A percentile compares a stretch with the other conserved stretches of the same genome.
Conservation (phyloP, 2,113 vertebrate genomes). For the Syrmaticus mikado region DNA sequence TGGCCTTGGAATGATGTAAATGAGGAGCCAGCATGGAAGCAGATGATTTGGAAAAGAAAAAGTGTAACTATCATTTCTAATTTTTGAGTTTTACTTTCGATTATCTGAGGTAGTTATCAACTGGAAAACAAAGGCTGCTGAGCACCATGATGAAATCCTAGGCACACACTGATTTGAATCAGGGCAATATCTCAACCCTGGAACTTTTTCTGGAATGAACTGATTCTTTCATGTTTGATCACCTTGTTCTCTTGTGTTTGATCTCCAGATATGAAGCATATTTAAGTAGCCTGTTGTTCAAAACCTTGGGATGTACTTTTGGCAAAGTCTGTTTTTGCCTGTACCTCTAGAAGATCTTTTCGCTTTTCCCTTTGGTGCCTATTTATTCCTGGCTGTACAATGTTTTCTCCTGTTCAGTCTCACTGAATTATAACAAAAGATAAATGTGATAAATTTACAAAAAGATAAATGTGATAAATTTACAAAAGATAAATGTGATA, state of each 20-base stretch:
- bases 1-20: accelerated
- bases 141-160: background rate
- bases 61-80: background rate
- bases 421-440: background rate
- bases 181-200: background rate
- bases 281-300: background rate
- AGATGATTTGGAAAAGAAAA: background rate
- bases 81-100: background rate
- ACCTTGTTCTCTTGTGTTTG: background rate
- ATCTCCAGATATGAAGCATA: background rate
- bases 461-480: no score
- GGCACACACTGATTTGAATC: background rate
- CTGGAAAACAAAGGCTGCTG: background rate
- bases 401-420: background rate
- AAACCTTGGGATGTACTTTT: background rate
- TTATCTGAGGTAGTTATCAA: accelerated
- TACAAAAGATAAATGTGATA: no score
- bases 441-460: no score
- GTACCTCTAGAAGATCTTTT: background rate
- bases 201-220: background rate
- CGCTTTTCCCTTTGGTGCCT: background rate
- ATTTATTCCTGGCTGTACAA: background rate
- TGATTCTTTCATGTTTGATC: conserved; percentile 11
- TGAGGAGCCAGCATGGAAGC: background rate
- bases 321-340: background rate